phyloP scores from a whole-genome alignment of 1,140 invertebrate species.

The Scaptomyza graminum region DNA sequence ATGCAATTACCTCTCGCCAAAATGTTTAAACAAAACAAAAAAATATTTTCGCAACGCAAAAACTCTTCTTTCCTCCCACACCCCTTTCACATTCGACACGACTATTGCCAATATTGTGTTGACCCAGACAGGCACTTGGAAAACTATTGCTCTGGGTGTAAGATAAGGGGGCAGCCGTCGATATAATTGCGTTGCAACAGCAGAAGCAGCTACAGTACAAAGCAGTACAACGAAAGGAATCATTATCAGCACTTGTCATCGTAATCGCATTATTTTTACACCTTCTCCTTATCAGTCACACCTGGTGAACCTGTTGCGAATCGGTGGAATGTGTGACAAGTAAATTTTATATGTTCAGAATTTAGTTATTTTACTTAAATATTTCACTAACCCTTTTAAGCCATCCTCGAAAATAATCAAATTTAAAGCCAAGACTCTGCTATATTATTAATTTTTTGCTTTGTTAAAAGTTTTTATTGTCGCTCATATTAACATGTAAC shows the following conservation, averaged over 20 bases:
- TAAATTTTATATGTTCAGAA: no score
- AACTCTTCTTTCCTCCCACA: slow-evolving; percentile 1
- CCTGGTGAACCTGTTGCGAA: not conserved
- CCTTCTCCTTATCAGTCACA: slow-evolving; percentile 54
- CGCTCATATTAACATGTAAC: no score
- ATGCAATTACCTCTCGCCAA: slow-evolving; percentile 36
- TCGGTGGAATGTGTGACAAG: slow-evolving; percentile 4
- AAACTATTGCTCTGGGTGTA: not conserved
- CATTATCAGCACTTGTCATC: slow-evolving; percentile 23
- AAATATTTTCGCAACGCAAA: slow-evolving; percentile 48
- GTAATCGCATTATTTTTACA: slow-evolving; percentile 48
- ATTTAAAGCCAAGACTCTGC: no score
- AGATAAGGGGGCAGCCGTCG: not conserved
- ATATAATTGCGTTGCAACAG: slow-evolving; percentile 19
- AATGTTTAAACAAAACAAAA: slow-evolving; percentile 17
- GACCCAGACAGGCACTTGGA: not conserved
- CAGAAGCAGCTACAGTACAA: slow-evolving; percentile 3
- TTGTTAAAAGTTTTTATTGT: no score
- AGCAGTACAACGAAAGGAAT: not conserved
- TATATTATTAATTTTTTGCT: no score
- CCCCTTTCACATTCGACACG: no score
- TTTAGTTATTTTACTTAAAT: no score
- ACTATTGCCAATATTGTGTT: slow-evolving; percentile 47
- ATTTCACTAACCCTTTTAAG: no score
- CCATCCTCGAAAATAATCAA: no score